These are phyloP conservation scores for Kradibia gibbosae DNA, from an alignment of 1,140 invertebrate genomes.

Conservation along the genomic window DNA sequence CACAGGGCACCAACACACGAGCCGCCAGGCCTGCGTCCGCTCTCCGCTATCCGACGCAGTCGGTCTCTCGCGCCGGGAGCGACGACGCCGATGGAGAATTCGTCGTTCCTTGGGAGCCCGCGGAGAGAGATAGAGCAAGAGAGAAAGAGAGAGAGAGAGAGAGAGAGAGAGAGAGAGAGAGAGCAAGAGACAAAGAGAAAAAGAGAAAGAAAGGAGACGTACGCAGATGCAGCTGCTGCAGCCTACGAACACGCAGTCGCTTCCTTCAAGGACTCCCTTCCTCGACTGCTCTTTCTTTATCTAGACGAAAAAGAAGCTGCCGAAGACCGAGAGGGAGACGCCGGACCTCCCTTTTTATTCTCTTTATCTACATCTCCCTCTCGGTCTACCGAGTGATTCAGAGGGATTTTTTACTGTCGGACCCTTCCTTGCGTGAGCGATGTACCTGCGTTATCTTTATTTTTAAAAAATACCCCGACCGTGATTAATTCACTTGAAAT, in stretches of 20 bases:
- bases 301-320: neutral
- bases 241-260: slow-evolving; percentile 9
- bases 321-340: neutral
- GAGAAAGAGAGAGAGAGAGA: neutral
- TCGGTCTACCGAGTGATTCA: neutral
- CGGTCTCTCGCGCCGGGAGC: neutral
- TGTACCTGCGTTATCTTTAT: neutral
- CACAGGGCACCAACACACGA: too few species aligned
- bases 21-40: neutral
- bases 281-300: neutral
- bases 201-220: neutral
- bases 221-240: slow-evolving; percentile 26
- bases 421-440: neutral
- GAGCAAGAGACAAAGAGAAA: too few species aligned
- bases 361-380: neutral
- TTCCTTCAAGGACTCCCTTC: slow-evolving; percentile 27
- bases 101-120: too few species aligned
- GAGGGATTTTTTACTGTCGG: neutral
- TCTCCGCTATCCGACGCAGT: neutral
- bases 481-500: neutral
- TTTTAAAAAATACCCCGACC: neutral
- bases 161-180: slow-evolving; percentile 3
- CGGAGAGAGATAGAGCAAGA: neutral
- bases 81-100: neutral
- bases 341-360: neutral